Evolutionary conservation across 2,888 invertebrate genomes (phyloP).

Genomic region (Lasiommata megera): DNA sequence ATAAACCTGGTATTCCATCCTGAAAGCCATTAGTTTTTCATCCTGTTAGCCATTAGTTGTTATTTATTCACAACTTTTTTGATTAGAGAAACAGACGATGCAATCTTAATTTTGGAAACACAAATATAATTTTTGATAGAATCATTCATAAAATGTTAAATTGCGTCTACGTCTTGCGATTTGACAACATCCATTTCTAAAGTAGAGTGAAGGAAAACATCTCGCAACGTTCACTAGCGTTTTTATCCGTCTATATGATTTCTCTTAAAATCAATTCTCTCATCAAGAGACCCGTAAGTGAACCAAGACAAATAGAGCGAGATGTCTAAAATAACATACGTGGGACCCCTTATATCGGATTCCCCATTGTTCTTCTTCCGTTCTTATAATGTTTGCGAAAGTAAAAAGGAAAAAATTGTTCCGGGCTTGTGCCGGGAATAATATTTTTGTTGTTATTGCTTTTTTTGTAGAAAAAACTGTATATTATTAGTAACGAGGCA

Average conservation of each 20-base stretch:
- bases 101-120: too few relatives aligned
- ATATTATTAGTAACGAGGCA: neutral
- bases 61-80: too few relatives aligned
- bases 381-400: conserved; percentile 59
- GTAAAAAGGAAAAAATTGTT: conserved; percentile 50
- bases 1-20: too few relatives aligned
- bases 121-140: too few relatives aligned
- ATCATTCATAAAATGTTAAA: too few relatives aligned
- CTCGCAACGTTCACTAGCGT: neutral
- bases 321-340: conserved; percentile 67
- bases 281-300: conserved; percentile 22
- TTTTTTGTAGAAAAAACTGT: neutral
- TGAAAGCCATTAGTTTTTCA: too few relatives aligned
- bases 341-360: conserved; percentile 72
- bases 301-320: conserved; percentile 55
- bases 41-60: too few relatives aligned
- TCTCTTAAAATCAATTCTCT: conserved; percentile 19
- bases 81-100: too few relatives aligned
- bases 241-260: conserved; percentile 16
- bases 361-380: conserved; percentile 71
- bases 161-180: too few relatives aligned
- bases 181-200: neutral
- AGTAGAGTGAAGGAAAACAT: conserved; percentile 1
- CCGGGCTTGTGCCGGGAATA: conserved; percentile 20
- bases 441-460: conserved; percentile 44